Conservation (phyloP, 2,888 invertebrate species). For the Lochmaea capreae region DNA sequence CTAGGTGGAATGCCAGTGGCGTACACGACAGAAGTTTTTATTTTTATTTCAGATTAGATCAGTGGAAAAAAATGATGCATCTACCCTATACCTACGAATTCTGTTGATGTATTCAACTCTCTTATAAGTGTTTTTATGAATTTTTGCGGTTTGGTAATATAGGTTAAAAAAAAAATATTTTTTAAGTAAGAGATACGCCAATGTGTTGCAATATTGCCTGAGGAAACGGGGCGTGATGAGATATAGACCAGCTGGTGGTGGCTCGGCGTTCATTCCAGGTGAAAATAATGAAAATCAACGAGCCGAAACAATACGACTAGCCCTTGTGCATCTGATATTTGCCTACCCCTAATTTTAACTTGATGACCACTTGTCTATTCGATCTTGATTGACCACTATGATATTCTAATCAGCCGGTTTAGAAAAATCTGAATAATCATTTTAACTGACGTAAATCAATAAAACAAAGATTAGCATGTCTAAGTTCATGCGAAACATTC, state of each 20-base stretch:
- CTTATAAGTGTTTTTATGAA: too few species aligned
- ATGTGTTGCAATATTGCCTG: constrained; percentile 42
- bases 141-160: too few species aligned
- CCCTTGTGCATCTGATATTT: constrained; percentile 39
- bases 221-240: constrained; percentile 61
- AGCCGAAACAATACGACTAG: constrained; percentile 63
- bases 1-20: constrained; percentile 31
- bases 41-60: background rate
- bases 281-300: constrained; percentile 63
- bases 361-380: constrained; percentile 38
- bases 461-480: too few species aligned
- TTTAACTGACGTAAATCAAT: background rate
- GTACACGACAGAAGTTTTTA: constrained; percentile 10
- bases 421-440: background rate
- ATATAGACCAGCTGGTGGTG: constrained; percentile 61
- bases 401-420: background rate
- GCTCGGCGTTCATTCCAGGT: constrained; percentile 59
- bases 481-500: too few species aligned
- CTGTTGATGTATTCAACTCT: too few species aligned
- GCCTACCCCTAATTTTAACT: constrained; percentile 43
- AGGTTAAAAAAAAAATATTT: too few species aligned
- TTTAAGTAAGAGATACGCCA: constrained; percentile 18
- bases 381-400: background rate
- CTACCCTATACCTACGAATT: too few species aligned
- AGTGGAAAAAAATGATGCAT: too few species aligned